Conservation (phyloP, 2,888 invertebrate species). For the Eristalis pertinax region DNA sequence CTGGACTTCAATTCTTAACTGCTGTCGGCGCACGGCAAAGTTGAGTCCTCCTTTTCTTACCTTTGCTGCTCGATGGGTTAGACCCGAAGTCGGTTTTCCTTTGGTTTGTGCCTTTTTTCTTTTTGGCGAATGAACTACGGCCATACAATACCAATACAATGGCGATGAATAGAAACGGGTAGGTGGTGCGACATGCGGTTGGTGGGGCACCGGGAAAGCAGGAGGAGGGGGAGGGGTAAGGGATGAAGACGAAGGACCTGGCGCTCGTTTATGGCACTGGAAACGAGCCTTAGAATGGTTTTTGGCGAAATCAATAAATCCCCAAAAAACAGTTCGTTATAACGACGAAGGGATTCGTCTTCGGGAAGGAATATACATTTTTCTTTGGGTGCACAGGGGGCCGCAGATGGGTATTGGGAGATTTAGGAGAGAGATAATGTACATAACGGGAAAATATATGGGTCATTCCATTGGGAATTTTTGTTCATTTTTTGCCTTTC, state of each 20-base stretch:
- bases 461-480: conserved; percentile 81
- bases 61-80: background rate
- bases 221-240: background rate
- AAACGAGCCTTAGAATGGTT: conserved; percentile 69
- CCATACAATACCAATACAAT: conserved; percentile 38
- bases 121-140: conserved; percentile 21
- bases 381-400: conserved; percentile 41
- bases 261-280: conserved; percentile 54
- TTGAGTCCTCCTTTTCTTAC: background rate
- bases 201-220: too few species aligned
- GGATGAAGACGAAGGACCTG: background rate
- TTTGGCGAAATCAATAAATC: conserved; percentile 72
- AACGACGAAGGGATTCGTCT: conserved; percentile 70
- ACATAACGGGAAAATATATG: conserved; percentile 76
- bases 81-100: conserved; percentile 28
- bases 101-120: conserved; percentile 6
- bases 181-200: background rate
- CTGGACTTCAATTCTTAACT: conserved; percentile 55
- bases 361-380: conserved; percentile 65
- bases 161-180: conserved; percentile 16
- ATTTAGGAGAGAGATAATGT: conserved; percentile 73
- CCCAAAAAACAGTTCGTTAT: conserved; percentile 68
- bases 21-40: conserved; percentile 25
- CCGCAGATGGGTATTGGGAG: conserved; percentile 58
- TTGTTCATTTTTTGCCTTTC: conserved; percentile 45